These are phyloP conservation scores for Lophius piscatorius DNA, from an alignment of 2,113 vertebrate genomes.

Conservation along the genomic window DNA sequence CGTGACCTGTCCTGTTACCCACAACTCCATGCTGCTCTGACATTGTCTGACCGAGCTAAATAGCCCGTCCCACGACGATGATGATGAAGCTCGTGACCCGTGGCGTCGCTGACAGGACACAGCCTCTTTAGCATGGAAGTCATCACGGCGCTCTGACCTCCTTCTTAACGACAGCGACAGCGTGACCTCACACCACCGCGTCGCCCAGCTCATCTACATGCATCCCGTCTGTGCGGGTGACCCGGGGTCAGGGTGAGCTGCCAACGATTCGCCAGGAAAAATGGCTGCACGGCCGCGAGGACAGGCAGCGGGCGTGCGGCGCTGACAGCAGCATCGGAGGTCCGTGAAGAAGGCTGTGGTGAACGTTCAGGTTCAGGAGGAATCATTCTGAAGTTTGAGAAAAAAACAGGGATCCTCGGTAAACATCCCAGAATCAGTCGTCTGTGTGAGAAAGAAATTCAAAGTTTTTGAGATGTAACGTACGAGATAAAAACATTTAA, in stretches of 20 bases:
- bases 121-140: too few species aligned
- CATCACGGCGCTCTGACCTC: too few species aligned
- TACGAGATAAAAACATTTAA: too few species aligned
- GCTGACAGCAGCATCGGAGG: constrained; percentile 2
- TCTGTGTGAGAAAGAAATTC: too few species aligned
- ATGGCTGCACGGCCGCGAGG: constrained; percentile 43
- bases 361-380: not conserved
- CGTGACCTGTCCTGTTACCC: too few species aligned
- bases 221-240: constrained; percentile 39
- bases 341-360: constrained; percentile 22
- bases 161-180: constrained; percentile 48
- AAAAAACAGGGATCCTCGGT: not conserved
- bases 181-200: constrained; percentile 33
- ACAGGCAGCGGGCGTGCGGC: constrained; percentile 13
- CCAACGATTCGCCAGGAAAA: constrained; percentile 48
- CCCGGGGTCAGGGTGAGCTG: constrained; percentile 54
- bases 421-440: too few species aligned
- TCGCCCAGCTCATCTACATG: constrained; percentile 63
- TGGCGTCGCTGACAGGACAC: too few species aligned
- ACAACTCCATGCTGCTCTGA: too few species aligned
- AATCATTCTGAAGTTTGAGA: constrained; percentile 16
- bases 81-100: too few species aligned
- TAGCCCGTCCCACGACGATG: too few species aligned
- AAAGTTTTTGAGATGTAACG: too few species aligned
- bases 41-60: too few species aligned